These are phyloP conservation scores for Atta texana DNA, from an alignment of 1,140 invertebrate species.

Conservation along the genomic window DNA sequence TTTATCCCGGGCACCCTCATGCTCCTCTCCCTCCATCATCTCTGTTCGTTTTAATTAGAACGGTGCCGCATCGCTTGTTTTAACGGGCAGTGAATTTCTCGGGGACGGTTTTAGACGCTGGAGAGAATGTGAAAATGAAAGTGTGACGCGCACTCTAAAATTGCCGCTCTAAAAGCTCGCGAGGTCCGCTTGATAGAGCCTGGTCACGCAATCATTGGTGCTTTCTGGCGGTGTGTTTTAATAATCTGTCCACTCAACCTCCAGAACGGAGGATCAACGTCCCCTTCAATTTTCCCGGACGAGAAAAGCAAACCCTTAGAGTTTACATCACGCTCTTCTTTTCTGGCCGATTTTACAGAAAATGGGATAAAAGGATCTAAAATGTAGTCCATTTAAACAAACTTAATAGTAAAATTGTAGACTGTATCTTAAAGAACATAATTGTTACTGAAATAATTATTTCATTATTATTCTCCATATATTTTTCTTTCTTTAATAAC, in stretches of 20 bases:
- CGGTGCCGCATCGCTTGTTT: slow-evolving; percentile 60
- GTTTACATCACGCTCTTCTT: not conserved
- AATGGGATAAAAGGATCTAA: not conserved
- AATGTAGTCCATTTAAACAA: not conserved
- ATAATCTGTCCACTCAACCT: slow-evolving; percentile 45
- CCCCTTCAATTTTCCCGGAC: slow-evolving; percentile 31
- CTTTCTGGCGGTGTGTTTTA: slow-evolving; percentile 40
- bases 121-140: slow-evolving; percentile 60
- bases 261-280: slow-evolving; percentile 33
- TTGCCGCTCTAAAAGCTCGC: slow-evolving; percentile 59
- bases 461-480: not conserved
- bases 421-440: not conserved
- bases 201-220: slow-evolving; percentile 55
- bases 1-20: not conserved
- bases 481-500: not conserved
- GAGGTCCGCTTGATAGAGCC: slow-evolving; percentile 27
- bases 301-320: not conserved
- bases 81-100: slow-evolving; percentile 53
- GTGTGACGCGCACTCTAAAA: slow-evolving; percentile 48
- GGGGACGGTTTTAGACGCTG: slow-evolving; percentile 51
- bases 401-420: not conserved
- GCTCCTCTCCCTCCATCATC: not conserved
- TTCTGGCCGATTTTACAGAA: not conserved
- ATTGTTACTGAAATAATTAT: not conserved
- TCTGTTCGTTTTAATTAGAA: slow-evolving; percentile 55